Percentiles rank a stretch among this genome's conserved stretches.
phyloP scores from a whole-genome alignment of 2,113 vertebrate genomes.

The human (Homo sapiens) region DNA sequence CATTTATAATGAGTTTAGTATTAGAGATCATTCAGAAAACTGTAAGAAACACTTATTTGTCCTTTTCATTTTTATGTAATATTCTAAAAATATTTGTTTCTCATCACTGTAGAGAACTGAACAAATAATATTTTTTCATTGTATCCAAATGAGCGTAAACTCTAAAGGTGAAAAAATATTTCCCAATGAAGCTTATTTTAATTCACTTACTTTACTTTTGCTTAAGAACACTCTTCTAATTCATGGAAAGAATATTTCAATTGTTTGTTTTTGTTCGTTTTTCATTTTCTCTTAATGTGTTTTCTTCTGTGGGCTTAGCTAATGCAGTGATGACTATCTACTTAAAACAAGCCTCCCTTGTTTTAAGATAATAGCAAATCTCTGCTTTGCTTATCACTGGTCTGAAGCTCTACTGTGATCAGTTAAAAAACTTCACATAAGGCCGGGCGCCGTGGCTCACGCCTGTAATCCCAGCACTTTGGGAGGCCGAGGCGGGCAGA shows the following conservation, averaged over 20 bases:
- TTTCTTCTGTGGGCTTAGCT: background rate
- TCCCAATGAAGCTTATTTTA: background rate
- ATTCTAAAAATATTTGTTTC: background rate
- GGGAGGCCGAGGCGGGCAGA: too few species aligned
- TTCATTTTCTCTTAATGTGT: background rate
- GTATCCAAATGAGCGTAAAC: background rate
- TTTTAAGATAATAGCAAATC: background rate
- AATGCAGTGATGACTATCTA: background rate
- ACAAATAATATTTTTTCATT: background rate
- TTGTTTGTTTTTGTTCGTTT: background rate
- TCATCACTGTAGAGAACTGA: background rate
- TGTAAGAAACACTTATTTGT: slow-evolving; percentile 47
- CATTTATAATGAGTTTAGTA: slow-evolving; percentile 67
- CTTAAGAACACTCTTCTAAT: background rate
- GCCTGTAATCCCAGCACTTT: too few species aligned
- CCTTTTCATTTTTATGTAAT: background rate
- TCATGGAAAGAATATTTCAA: background rate
- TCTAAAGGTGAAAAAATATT: background rate
- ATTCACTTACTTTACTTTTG: background rate
- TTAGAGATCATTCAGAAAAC: slow-evolving; percentile 66
- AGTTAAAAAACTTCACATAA: background rate
- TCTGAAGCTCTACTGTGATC: background rate
- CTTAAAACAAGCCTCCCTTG: background rate
- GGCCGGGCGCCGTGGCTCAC: too few species aligned
- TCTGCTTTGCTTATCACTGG: background rate